These are phyloP conservation scores for Coreius guichenoti DNA, from an alignment of 2,797 vertebrate genomes.

Conservation along the genomic window DNA sequence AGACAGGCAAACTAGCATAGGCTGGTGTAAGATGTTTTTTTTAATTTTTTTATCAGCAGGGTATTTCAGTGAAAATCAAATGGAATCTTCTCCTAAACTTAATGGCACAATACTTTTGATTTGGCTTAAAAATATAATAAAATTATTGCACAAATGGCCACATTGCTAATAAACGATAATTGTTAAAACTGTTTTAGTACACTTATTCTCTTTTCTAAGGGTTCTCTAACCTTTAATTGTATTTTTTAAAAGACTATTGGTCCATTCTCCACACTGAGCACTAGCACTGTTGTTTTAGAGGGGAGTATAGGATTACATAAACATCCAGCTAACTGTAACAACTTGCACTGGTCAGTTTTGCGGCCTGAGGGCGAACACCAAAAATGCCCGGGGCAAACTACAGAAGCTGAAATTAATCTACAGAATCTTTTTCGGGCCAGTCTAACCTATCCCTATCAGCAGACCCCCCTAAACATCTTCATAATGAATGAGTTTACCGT, in stretches of 20 bases:
- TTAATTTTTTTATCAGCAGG: not conserved
- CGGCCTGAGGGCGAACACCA: slow-evolving; percentile 47
- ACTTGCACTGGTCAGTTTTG: slow-evolving; percentile 27
- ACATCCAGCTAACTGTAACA: slow-evolving; percentile 13
- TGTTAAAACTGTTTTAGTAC: not conserved
- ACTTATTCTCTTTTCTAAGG: not conserved
- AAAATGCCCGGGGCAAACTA: slow-evolving; percentile 47
- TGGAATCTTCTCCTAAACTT: not conserved
- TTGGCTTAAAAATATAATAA: not conserved
- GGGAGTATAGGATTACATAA: slow-evolving; percentile 15
- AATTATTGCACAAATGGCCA: slow-evolving; percentile 17
- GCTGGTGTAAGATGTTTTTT: not conserved
- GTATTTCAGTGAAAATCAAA: not conserved
- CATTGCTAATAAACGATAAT: slow-evolving; percentile 14
- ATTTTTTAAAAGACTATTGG: not conserved
- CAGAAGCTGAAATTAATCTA: slow-evolving; percentile 27
- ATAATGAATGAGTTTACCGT: slow-evolving; percentile 74
- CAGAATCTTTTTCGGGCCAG: slow-evolving; percentile 11
- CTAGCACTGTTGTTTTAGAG: not conserved
- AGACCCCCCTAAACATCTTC: slow-evolving; percentile 63
- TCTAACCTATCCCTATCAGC: slow-evolving; percentile 52
- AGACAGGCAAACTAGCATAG: not conserved
- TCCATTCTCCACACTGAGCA: slow-evolving; percentile 10
- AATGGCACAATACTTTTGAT: not conserved
- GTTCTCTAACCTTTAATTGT: not conserved